These are phyloP conservation scores for Ashinkailepas kermadecensis DNA, from an alignment of 2,888 invertebrate species.

Conservation along the genomic window DNA sequence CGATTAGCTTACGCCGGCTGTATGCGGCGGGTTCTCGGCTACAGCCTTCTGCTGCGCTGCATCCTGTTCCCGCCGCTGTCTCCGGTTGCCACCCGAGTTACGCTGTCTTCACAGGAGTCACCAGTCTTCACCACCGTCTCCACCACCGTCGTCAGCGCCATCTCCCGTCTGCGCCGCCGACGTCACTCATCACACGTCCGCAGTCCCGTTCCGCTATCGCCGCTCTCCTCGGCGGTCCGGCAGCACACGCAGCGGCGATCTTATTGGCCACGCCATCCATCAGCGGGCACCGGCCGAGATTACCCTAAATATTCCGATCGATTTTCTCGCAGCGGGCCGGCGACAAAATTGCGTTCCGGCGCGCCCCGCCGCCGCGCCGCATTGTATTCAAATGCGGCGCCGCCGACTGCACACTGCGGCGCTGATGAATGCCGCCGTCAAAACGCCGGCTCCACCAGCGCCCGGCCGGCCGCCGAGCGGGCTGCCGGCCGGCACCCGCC, in stretches of 20 bases:
- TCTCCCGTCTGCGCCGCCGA: too few relatives aligned
- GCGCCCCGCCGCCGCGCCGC: not conserved
- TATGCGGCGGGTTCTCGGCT: too few relatives aligned
- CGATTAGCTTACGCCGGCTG: too few relatives aligned
- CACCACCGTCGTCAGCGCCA: too few relatives aligned
- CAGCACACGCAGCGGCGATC: not conserved
- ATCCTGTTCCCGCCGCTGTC: too few relatives aligned
- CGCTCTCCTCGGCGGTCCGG: not conserved
- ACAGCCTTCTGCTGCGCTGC: too few relatives aligned
- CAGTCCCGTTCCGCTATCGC: not conserved
- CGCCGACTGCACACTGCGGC: not conserved
- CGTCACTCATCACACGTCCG: not conserved
- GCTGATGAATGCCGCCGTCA: constrained; percentile 13
- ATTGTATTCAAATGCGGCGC: constrained; percentile 9
- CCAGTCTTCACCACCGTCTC: too few relatives aligned
- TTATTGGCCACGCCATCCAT: constrained; percentile 6
- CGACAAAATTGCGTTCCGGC: constrained; percentile 15
- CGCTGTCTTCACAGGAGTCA: too few relatives aligned
- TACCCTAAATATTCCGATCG: constrained; percentile 21
- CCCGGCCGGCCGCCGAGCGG: not conserved
- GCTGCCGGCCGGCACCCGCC: too few relatives aligned
- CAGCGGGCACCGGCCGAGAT: not conserved
- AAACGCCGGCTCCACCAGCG: not conserved
- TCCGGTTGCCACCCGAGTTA: too few relatives aligned
- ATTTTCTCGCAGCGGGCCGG: not conserved